Base-by-base conservation (phyloP, 2,113 vertebrate genomes). In the Cyanoramphus novaezelandiae region DNA sequence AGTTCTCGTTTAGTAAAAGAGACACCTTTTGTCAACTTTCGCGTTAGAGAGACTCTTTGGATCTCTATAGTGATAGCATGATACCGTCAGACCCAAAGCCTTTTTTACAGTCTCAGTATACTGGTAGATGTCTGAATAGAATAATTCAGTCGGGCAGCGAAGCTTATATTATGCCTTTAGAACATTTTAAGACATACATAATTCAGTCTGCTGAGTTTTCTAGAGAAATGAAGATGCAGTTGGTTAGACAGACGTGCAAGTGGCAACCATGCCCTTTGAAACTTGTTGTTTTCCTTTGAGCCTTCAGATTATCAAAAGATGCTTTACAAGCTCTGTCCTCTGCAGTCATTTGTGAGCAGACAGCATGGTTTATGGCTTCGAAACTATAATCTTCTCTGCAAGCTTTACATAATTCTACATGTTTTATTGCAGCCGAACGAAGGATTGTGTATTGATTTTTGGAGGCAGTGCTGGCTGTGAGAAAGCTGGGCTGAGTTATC, bases 161-260 rank as follows among this genome's bases (percentile, higher is more conserved):
- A 92, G 88, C 91, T 96, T 94, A 68, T 90, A 77, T 81, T 97
- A 92, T 91, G 50, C 62, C 53, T 96, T 96, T 93, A 72, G 93
- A 87, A 78, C 90, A 88, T 95, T 95, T 96, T 77, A 97, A 82
- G 88, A 44, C 68, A 88, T 97, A n/a, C 68, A 92, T 97, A 96
- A 96, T 97, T 98, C 90, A 97, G 64, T 82, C 85, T 74, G 65
- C 44, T 92, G 62, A 77, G 78, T 65, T 70, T 95, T 88, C 65
- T 63, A 65, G 52, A 91, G 86, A 60, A 90, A 69, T 84, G 55
- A 91, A 87, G 77, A 92, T 90, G 72, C 57, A 71, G 43, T 78
- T 84, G 55, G 62, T 65, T 85, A 75, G 81, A 74, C 21, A 97
- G 92, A 88, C 28, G 4, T 33, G 77, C 62, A 86, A 91, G 88